A percentile compares a stretch with the other conserved stretches of the same genome.
These are phyloP conservation scores for Romanogobio albipinnatus DNA, from an alignment of 2,113 vertebrate species.

Conservation along the genomic window DNA sequence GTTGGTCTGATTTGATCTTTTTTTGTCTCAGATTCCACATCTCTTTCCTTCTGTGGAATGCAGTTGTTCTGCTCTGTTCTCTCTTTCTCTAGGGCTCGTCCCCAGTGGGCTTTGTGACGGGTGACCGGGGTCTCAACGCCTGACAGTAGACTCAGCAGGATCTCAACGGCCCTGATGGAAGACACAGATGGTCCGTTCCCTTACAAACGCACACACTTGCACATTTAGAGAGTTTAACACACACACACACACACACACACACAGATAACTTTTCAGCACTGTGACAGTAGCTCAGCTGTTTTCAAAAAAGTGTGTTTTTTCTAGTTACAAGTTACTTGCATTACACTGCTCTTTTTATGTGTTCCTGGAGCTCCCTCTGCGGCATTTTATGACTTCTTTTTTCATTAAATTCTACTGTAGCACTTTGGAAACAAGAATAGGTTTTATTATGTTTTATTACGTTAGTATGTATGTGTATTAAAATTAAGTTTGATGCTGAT, in stretches of 20 bases:
- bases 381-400: no score
- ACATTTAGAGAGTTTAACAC: neutral
- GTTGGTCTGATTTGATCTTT: neutral
- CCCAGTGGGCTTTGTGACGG: constrained; percentile 34
- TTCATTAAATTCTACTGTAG: no score
- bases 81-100: constrained; percentile 6
- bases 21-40: constrained; percentile 16
- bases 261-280: no score
- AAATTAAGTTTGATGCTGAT: neutral
- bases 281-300: no score
- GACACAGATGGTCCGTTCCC: constrained; percentile 49
- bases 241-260: neutral
- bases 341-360: no score
- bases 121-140: constrained; percentile 32
- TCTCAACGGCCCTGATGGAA: constrained; percentile 46
- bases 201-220: constrained; percentile 3
- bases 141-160: constrained; percentile 48
- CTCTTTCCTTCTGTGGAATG: constrained; percentile 18
- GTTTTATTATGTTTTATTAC: no score
- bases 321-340: no score
- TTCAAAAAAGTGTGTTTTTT: no score
- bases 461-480: neutral
- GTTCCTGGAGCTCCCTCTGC: no score
- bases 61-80: neutral
- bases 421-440: no score